Percentiles rank a stretch among this genome's conserved stretches.
Conservation (phyloP, 2,113 vertebrate species). For the Raphicerus campestris region DNA sequence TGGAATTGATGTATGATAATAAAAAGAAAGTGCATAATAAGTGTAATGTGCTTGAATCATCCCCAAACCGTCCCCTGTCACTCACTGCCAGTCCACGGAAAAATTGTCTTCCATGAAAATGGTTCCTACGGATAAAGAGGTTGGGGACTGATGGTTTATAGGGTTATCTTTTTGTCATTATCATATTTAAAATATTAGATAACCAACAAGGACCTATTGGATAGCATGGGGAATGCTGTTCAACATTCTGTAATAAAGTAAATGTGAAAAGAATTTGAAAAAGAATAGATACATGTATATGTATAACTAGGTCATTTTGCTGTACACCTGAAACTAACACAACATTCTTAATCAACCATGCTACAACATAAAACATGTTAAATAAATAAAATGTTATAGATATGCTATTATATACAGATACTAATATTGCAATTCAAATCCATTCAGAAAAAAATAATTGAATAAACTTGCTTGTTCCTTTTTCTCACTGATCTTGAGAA, state of each 20-base stretch:
- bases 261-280: neutral
- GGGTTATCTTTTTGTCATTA: neutral
- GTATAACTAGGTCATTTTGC: neutral
- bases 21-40: neutral
- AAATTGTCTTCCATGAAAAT: neutral
- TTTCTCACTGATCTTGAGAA: neutral
- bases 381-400: neutral
- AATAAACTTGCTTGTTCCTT: neutral
- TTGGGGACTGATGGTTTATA: neutral
- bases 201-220: neutral
- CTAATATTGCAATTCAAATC: neutral
- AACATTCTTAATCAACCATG: neutral
- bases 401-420: neutral
- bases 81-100: neutral
- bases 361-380: neutral
- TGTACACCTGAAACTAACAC: neutral
- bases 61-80: neutral
- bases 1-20: neutral
- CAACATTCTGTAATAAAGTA: neutral
- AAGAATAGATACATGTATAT: neutral
- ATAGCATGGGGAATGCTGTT: neutral
- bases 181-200: neutral
- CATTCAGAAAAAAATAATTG: neutral
- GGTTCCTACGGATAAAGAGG: neutral
- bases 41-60: neutral